These are phyloP conservation scores for Hylyphantes graminicola DNA, from an alignment of 1,140 invertebrate genomes.

Conservation along the genomic window DNA sequence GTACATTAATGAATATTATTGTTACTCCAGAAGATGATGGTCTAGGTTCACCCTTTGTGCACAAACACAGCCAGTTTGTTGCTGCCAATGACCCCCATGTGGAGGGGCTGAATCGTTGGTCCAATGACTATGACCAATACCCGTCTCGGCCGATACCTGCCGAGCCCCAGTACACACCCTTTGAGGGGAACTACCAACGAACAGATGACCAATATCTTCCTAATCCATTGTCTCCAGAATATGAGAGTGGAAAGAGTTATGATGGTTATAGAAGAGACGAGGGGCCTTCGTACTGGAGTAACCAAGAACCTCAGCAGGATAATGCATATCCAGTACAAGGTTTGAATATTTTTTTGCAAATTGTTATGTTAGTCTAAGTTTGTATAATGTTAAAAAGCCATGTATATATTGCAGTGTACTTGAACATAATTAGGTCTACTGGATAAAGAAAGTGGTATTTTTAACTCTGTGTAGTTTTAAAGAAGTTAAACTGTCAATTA, in stretches of 20 bases:
- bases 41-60: constrained; percentile 39
- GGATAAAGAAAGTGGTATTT: too few species aligned
- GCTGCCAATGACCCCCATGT: constrained; percentile 51
- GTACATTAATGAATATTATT: not conserved
- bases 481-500: too few species aligned
- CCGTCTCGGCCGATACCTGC: not conserved
- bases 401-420: too few species aligned
- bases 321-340: constrained; percentile 25
- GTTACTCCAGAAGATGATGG: constrained; percentile 32
- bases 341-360: not conserved
- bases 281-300: constrained; percentile 28
- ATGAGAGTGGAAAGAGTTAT: constrained; percentile 30
- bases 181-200: constrained; percentile 43
- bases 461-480: too few species aligned
- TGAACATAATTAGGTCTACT: too few species aligned
- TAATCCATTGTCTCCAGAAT: constrained; percentile 39
- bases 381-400: too few species aligned
- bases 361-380: not conserved
- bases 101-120: constrained; percentile 27
- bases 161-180: constrained; percentile 43
- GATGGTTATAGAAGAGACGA: constrained; percentile 32
- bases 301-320: constrained; percentile 24
- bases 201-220: constrained; percentile 41
- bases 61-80: constrained; percentile 48
- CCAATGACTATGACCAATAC: constrained; percentile 52